Conservation (phyloP, 2,113 vertebrate species). For the Uria aalge region DNA sequence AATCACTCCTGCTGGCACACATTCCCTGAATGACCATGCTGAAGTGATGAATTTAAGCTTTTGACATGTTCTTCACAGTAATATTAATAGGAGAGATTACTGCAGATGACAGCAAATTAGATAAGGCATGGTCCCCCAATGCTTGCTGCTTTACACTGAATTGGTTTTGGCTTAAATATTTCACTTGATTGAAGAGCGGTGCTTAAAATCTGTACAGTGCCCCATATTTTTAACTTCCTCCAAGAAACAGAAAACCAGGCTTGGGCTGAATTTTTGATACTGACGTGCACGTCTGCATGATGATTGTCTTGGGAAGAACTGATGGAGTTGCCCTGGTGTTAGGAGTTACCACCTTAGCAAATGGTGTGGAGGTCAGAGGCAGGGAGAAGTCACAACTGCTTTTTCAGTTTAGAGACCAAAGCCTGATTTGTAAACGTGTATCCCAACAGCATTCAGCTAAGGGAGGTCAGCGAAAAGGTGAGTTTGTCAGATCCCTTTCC, state of each 20-base stretch:
- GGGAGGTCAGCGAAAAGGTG: background rate
- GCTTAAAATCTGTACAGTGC: background rate
- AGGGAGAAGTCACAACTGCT: background rate
- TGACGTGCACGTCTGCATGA: rapidly evolving
- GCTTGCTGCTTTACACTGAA: background rate
- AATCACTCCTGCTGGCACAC: background rate
- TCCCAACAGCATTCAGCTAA: background rate
- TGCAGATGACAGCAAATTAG: constrained; percentile 31
- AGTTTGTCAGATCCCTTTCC: background rate
- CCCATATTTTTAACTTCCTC: background rate
- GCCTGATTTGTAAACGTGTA: background rate
- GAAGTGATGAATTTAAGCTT: background rate
- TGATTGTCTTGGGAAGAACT: rapidly evolving
- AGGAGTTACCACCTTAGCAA: background rate
- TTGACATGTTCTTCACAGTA: background rate
- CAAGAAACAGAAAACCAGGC: background rate
- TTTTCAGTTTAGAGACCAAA: background rate
- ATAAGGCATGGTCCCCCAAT: background rate
- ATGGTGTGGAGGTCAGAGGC: background rate
- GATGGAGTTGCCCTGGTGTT: background rate
- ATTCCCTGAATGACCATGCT: background rate
- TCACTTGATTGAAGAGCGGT: constrained; percentile 33
- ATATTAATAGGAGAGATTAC: constrained; percentile 12
- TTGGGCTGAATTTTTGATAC: background rate
- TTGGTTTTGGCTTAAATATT: constrained; percentile 24